Percentiles rank a stretch among this genome's conserved stretches.
Evolutionary conservation across 2,888 invertebrate species (phyloP).

Genomic region (Caenorhabditis becei): DNA sequence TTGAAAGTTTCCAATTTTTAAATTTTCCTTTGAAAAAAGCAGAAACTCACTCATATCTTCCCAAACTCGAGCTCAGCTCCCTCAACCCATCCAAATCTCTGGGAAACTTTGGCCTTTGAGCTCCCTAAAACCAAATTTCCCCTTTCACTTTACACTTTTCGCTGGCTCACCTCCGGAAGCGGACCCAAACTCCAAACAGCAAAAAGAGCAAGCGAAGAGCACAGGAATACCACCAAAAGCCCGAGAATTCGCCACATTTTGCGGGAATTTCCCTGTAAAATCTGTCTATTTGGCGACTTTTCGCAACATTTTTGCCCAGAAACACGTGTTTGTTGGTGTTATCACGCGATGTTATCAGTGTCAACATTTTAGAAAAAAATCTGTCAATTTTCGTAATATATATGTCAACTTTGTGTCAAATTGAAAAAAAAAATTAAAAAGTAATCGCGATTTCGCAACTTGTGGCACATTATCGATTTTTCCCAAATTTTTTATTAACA

Average conservation of each 20-base stretch:
- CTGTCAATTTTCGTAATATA: no score
- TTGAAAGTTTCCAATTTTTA: not conserved
- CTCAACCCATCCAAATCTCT: conserved; percentile 45
- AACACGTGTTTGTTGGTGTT: conserved; percentile 4
- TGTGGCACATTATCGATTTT: not conserved
- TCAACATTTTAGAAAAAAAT: no score
- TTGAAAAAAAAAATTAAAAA: not conserved
- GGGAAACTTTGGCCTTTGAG: conserved; percentile 35
- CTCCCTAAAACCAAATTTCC: conserved; percentile 35
- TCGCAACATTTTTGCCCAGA: conserved; percentile 6
- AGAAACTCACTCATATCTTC: conserved; percentile 37
- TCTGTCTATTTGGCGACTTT: not conserved
- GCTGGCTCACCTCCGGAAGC: conserved; percentile 32
- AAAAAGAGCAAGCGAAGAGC: conserved; percentile 32
- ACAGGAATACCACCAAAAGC: conserved; percentile 37
- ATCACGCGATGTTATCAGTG: not conserved
- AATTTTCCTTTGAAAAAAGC: not conserved
- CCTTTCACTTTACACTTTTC: not conserved
- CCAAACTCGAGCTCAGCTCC: conserved; percentile 45
- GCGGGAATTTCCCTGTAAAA: not conserved
- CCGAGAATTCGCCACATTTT: conserved; percentile 41
- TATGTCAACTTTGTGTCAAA: not conserved
- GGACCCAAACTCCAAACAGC: conserved; percentile 55
- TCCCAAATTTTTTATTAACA: conserved; percentile 4
- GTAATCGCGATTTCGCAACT: not conserved